Conservation (phyloP, 2,797 vertebrate species). For the Lutjanus campechanus region DNA sequence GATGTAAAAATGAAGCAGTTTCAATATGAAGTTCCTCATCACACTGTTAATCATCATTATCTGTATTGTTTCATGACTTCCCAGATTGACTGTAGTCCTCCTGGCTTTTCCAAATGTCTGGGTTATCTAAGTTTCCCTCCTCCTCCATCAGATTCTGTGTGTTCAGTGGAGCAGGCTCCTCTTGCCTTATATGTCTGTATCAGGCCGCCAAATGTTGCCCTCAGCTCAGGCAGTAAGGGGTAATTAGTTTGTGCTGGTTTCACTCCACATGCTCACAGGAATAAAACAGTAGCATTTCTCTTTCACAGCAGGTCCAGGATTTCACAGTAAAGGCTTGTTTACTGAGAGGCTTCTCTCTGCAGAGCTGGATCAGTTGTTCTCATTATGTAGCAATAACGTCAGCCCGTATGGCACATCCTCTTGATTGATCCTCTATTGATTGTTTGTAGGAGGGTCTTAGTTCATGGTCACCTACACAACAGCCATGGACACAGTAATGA, state of each 20-base stretch:
- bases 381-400: background rate
- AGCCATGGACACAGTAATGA: background rate
- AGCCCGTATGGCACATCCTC: background rate
- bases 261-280: background rate
- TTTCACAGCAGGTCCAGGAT: background rate
- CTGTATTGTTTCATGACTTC: background rate
- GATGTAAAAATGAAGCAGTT: too few relatives aligned
- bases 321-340: background rate
- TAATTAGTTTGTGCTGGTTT: slow-evolving; percentile 30
- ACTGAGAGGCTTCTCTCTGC: background rate
- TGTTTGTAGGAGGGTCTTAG: background rate
- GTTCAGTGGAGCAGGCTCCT: slow-evolving; percentile 52
- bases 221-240: slow-evolving; percentile 5
- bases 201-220: slow-evolving; percentile 15
- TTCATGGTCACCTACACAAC: background rate
- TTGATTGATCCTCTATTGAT: slow-evolving; percentile 10
- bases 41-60: background rate
- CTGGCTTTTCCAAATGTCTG: background rate
- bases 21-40: background rate
- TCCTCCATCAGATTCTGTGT: slow-evolving; percentile 42
- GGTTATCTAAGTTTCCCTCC: background rate
- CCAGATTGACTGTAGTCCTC: background rate
- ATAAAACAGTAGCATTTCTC: background rate
- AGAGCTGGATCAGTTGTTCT: background rate
- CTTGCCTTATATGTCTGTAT: slow-evolving; percentile 63